Base-by-base conservation (phyloP, 2,113 vertebrate species). In the Marmota monax region DNA sequence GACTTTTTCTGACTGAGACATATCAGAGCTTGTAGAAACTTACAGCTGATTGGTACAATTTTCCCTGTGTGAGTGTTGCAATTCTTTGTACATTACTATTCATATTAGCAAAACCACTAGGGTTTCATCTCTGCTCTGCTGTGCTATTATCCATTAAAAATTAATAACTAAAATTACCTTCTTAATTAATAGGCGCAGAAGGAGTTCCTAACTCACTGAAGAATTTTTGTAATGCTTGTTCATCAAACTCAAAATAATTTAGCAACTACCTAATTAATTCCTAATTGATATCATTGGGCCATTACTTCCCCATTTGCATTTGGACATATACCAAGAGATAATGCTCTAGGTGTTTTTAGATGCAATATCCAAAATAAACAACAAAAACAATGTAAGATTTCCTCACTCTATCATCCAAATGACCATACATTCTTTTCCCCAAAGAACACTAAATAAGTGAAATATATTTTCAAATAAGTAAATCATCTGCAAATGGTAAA, bases 101-200 rank as follows among this genome's bases (percentile, higher is more conserved):
- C 82, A 95, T 69, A 90, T 42, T 88, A 96, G 69, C 84, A 97
- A 96, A 87, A 86, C 32, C 74, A 91, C 90, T 87, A 84, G 48
- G 61, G 70, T 89, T 98, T 97, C 20, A 80, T 37, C 56, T 95
- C 87, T 95, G 53, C 84, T 97, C 96, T 97, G 95, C 77, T 89
- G 22, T 97, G 76, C 87, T 96, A 95, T 39, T 6, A 3, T 65
- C 42, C 96, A 98, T 95, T 98, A 97, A 98, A 98, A 98, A 98
- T 95, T 97, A 98, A 98, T 97, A 98, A 90, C 89, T 98, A 98
- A 97, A 98, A 98, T 98, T 98, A 98, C 79, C 78, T 92, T 80
- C 73, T 97, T 97, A 98, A 98, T 98, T 98, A 98, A 98, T 94
- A 97, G 90, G 73, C 98, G 97, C 97, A 97, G 92, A 73, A 98